Base-by-base conservation (phyloP, 2,113 vertebrate species). In the Scartelaos histophorus region DNA sequence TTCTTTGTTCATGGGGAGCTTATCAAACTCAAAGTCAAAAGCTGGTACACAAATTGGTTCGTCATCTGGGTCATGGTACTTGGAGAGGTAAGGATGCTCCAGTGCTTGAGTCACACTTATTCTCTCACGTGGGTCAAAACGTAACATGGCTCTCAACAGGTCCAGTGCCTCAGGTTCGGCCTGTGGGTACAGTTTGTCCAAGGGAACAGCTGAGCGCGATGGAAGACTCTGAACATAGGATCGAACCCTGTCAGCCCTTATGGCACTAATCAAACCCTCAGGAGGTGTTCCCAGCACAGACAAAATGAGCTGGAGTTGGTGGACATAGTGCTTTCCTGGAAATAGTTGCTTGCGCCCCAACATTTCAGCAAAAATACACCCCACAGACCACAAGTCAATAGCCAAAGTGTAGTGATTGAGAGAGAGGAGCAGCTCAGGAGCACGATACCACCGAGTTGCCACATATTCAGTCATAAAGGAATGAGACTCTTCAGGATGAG, bases 341-440 rank as follows among this genome's bases (percentile, higher is more conserved):
- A 99, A 99, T 29, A 99, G 94, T 75, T 98, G 97, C 0, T 95
- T 93, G 0, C 97, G 91, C 0, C 95, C 97, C 6, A 99, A 67
- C 97, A 99, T 99, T 81, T 99, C 97, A 0, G 96, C 97, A 16
- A 98, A 97, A 81, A 99, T 99, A 82, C 97, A 99, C 0, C 97
- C 97, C 0, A 97, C 97, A 0, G 97, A 98, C 97, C 97, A 99
- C 82, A 98, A 85, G 85, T 99, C 97, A 1, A 98, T 98, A 53
- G 97, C 97, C 80, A 96, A 92, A 0, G 93, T 97, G 77, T 99
- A 99, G 34, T 97, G 95, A 3, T 97, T 96, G 1, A 98, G 85
- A 0, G 96, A 96, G 0, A 98, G 92, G 82, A 99, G 94, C 0
- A 99, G 95, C 34, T 99, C 97, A 0, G 97, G 97, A 0, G 97